Percentiles rank a stretch among this genome's conserved stretches.
These are phyloP conservation scores for Cariama cristata DNA, from an alignment of 2,113 vertebrate species.

Conservation along the genomic window DNA sequence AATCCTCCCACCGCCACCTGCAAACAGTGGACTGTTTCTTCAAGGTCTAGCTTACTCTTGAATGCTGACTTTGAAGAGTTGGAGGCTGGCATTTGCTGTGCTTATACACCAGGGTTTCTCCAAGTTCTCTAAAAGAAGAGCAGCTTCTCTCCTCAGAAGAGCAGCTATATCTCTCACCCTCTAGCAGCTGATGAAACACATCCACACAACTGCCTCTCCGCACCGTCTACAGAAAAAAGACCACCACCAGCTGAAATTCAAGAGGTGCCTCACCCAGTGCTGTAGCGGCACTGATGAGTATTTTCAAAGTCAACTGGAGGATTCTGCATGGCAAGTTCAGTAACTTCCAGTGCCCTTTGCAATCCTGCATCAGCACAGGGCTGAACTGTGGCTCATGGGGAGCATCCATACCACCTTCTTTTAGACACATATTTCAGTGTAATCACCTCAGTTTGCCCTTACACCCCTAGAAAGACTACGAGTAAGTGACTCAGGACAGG, in stretches of 20 bases:
- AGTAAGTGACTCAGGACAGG: background rate
- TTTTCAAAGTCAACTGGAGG: background rate
- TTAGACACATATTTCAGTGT: background rate
- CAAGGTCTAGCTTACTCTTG: background rate
- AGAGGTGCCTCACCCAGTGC: background rate
- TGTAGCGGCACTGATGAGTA: background rate
- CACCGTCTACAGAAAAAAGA: background rate
- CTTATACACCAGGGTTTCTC: background rate
- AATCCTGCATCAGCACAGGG: background rate
- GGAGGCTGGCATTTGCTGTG: background rate
- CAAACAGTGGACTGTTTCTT: background rate
- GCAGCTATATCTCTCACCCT: background rate
- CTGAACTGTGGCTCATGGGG: background rate
- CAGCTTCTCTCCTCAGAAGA: background rate
- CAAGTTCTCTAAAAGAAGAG: background rate
- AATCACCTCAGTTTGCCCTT: background rate
- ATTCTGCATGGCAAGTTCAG: background rate
- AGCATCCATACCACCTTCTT: background rate
- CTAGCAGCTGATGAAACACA: background rate
- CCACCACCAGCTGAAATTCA: background rate
- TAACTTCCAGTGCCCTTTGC: background rate
- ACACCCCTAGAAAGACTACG: background rate
- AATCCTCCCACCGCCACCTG: background rate
- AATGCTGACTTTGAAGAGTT: background rate
- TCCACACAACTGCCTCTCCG: background rate